Evolutionary conservation across 2,888 invertebrate species (phyloP), one percentile per base, ranked within the genome.

Genomic region (Drosophila lutescens): DNA sequence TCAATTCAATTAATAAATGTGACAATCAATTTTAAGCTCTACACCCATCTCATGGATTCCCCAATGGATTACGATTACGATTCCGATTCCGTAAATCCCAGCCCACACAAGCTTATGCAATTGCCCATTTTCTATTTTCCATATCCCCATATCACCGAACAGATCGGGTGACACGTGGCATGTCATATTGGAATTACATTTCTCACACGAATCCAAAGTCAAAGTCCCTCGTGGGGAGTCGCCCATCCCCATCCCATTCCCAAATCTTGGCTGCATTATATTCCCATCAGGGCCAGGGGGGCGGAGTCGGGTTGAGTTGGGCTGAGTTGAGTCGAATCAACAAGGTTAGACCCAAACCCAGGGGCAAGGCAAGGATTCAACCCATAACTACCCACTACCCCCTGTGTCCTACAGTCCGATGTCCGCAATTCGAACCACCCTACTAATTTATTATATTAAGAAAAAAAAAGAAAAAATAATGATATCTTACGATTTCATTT

Each of bases 201-300:
- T 68, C 68, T 68, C 66, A 66, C 66, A 66, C 66, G 55, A 66
- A 68, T 30, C 68, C 68, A 67, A 54, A 67, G 68, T 67, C 68
- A 67, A 66, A 54, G 40, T 54, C 43, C 66, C 65, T 41, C 47
- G n/a, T 34, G 62, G 62, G 26, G 23, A 13, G 13, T 36, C 15
- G 36, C 44, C 30, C 30, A 30, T 30, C 30, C 30, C 30, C 30
- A 30, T 30, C 8, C 30, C 8, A 30, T 8, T 12, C 40, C 40
- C 46, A 23, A 55, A 68, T 66, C 68, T 68, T 68, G 66, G 26
- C 56, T 66, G 66, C 66, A 66, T 68, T 66, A 66, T 66, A 55
- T 68, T 66, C 66, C 66, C 68, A 66, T 67, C 68, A 66, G 68
- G 38, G 68, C 49, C 49, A 41, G 49, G 49, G 66, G 46, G 65